These are phyloP conservation scores for Zosterops borbonicus DNA, from an alignment of 2,113 vertebrate species.

Conservation along the genomic window DNA sequence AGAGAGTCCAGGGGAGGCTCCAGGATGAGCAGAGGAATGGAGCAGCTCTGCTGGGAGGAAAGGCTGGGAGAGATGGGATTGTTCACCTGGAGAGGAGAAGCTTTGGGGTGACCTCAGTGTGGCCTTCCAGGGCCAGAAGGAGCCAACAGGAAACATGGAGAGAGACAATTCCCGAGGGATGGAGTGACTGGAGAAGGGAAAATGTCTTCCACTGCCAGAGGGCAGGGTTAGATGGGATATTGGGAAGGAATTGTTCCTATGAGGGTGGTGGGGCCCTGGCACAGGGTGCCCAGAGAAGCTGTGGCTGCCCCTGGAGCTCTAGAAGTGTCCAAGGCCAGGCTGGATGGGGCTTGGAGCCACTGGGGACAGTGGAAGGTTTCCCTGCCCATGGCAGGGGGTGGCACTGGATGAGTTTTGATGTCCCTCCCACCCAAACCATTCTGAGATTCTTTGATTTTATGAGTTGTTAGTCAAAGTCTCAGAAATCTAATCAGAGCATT, in stretches of 20 bases:
- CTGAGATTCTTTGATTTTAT: background rate
- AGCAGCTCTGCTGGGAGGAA: background rate
- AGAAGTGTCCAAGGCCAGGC: rapidly evolving
- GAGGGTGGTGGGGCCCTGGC: background rate
- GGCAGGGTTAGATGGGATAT: too few species aligned
- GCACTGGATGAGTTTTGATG: rapidly evolving
- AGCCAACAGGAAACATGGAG: too few species aligned
- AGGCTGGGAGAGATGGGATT: background rate
- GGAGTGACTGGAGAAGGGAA: too few species aligned
- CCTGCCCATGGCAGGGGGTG: background rate
- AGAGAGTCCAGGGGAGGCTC: background rate
- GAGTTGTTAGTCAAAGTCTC: background rate
- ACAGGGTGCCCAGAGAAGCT: background rate
- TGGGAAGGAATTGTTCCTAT: rapidly evolving
- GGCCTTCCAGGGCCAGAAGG: too few species aligned
- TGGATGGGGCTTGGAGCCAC: rapidly evolving
- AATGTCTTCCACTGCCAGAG: too few species aligned
- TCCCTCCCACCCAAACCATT: too few species aligned
- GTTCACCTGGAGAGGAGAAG: background rate
- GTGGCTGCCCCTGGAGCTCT: background rate
- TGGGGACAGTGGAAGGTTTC: rapidly evolving
- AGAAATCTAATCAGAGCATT: background rate
- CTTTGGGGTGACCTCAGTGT: too few species aligned
- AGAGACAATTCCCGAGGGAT: too few species aligned
- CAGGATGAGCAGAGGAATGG: background rate